Conservation (phyloP, 2,888 invertebrate species). For the Lycocerus yunnanus region DNA sequence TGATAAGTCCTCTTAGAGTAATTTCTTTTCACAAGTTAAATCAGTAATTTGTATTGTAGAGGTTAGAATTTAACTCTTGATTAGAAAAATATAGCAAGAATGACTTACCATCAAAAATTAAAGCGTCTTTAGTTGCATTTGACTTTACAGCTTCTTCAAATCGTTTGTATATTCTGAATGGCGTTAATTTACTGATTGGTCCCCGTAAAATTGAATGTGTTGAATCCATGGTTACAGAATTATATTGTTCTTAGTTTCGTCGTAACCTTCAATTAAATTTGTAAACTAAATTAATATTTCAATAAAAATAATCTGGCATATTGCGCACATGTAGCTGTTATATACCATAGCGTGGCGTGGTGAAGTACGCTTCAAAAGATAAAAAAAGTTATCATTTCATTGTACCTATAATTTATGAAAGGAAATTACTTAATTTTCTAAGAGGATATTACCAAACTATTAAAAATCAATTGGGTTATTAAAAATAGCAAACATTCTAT, state of each 20-base stretch:
- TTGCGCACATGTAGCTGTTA: background rate
- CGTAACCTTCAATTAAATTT: background rate
- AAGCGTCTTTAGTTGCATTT: background rate
- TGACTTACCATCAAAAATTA: background rate
- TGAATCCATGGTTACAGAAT: background rate
- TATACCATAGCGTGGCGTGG: background rate
- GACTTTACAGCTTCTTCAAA: background rate
- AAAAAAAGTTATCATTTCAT: background rate
- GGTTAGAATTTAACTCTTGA: too few species aligned
- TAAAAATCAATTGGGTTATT: background rate
- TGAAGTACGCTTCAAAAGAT: background rate
- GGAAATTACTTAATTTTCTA: background rate
- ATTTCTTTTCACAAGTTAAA: too few species aligned
- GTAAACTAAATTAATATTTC: background rate
- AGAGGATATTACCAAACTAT: background rate
- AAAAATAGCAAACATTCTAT: background rate
- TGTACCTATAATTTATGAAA: background rate
- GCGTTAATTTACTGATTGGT: background rate
- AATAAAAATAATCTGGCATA: background rate
- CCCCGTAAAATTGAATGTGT: background rate
- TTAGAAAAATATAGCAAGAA: background rate
- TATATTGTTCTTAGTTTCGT: background rate
- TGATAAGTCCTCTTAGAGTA: too few species aligned
- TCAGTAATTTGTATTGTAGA: too few species aligned
- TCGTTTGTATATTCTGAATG: background rate